These are phyloP conservation scores for Dendrocincla tyrannina DNA, from an alignment of 2,797 vertebrate species.

Conservation along the genomic window DNA sequence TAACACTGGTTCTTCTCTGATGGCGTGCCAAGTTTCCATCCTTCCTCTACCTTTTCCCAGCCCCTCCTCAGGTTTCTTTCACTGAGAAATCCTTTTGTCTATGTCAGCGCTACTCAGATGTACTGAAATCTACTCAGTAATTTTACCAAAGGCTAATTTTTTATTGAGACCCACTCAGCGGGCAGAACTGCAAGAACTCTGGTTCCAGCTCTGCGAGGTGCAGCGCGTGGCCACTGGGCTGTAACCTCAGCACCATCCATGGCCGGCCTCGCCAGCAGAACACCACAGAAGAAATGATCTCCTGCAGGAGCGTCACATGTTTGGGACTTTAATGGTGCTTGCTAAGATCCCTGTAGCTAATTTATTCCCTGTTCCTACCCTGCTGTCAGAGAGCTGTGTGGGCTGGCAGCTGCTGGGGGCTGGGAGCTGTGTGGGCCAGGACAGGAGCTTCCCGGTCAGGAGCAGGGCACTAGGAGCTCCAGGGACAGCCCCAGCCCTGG, in stretches of 20 bases:
- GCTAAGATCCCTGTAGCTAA: not conserved
- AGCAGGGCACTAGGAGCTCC: not conserved
- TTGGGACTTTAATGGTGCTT: not conserved
- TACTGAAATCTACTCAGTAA: not conserved
- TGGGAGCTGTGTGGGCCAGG: not conserved
- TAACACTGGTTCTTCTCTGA: not conserved
- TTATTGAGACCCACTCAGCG: not conserved
- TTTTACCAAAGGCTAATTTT: conserved; percentile 15
- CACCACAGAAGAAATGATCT: not conserved
- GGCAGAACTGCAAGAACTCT: not conserved
- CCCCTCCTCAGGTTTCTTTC: not conserved
- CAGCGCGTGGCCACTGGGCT: accelerated
- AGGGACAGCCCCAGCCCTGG: not conserved
- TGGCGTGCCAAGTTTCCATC: not conserved
- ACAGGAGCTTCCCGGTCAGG: not conserved
- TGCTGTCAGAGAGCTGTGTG: not conserved
- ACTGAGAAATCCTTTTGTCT: conserved; percentile 7
- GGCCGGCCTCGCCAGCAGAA: not conserved
- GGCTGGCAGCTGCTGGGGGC: not conserved
- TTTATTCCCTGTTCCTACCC: not conserved
- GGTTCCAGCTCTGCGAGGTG: not conserved
- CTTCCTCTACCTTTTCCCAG: not conserved
- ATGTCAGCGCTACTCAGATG: not conserved
- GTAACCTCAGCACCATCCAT: not conserved
- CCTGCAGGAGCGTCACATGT: accelerated